phyloP scores from a whole-genome alignment of 2,888 invertebrate genomes.

The Acrobasis consociella region DNA sequence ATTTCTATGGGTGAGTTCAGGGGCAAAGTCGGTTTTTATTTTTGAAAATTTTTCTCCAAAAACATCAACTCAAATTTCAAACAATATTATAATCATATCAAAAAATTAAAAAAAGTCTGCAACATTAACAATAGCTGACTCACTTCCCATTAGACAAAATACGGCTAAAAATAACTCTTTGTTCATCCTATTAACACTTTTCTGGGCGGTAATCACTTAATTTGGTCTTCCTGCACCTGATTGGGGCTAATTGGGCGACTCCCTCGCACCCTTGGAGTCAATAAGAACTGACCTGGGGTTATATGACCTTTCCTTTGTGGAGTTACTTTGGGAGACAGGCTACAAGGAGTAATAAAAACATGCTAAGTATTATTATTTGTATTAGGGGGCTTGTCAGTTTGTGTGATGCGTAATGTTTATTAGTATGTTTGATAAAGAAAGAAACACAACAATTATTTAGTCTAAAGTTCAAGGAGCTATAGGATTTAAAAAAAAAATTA shows the following conservation, averaged over 20 bases:
- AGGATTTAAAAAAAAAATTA: too few relatives aligned
- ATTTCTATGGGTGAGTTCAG: too few relatives aligned
- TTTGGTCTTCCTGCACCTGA: conserved; percentile 28
- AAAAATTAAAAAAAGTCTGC: neutral
- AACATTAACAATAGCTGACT: neutral
- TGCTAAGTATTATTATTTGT: neutral
- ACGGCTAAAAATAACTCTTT: conserved; percentile 15
- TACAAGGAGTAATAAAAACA: neutral
- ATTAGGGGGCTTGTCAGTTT: too few relatives aligned
- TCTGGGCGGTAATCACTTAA: conserved; percentile 28
- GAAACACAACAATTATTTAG: too few relatives aligned
- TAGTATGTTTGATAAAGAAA: too few relatives aligned
- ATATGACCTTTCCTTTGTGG: conserved; percentile 23
- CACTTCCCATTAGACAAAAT: neutral
- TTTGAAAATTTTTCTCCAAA: too few relatives aligned
- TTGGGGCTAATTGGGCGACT: conserved; percentile 31
- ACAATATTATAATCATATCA: neutral
- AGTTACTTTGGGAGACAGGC: neutral
- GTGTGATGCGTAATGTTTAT: too few relatives aligned
- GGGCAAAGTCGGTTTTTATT: too few relatives aligned
- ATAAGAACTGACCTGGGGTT: conserved; percentile 29
- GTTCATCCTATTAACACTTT: conserved; percentile 6
- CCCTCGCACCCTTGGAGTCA: conserved; percentile 26
- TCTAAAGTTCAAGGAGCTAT: too few relatives aligned
- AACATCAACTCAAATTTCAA: neutral